Evolutionary conservation across 2,113 vertebrate species (phyloP), one percentile per base, ranked within the genome.

Genomic region (Phyllostomus hastatus): DNA sequence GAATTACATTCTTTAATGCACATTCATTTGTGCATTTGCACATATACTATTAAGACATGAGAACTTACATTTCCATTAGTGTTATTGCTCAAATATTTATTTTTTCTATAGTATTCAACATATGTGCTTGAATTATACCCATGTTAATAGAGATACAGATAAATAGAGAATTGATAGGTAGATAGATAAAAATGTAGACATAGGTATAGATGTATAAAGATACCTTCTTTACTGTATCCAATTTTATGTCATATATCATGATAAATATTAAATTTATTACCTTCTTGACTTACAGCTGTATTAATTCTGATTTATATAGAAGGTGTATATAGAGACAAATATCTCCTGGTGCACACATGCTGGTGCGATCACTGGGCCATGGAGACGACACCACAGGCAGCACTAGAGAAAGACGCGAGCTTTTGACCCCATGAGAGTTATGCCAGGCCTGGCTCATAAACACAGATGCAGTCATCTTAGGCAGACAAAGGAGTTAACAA

Each of bases 351-450:
- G 1, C 22, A 66, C 26, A 80, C 5, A 73, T 80, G 22, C 8
- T 26, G 52, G n/a, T n/a, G 8, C 72, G 64, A 41, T 31, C 7
- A 3, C 9, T 78, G 17, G 10, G 24, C 70, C 33, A 61, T 24
- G 8, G 8, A 67, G 26, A 91, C 0, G 0, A 14, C 4, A 57
- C 2, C 5, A 26, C 24, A 67, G 6, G 8, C 11, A 50, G 2
- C 14, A 78, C 33, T 41, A 54, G 64, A 7, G 31, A 41, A 70
- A 7, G 35, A 41, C 35, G 38, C 3, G 10, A 2, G 2, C 28
- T 95, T 86, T 43, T 84, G 48, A 85, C 73, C 10, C 38, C 46
- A 10, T 59, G 19, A 80, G 31, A 81, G 33, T 73, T 75, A 54
- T 26, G 59, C 20, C 88, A 50, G 46, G 52, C 16, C 12, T 79